Evolutionary conservation across 1,140 invertebrate species (phyloP), one percentile per base, ranked within the genome.

Genomic region (Whitmania pigra): DNA sequence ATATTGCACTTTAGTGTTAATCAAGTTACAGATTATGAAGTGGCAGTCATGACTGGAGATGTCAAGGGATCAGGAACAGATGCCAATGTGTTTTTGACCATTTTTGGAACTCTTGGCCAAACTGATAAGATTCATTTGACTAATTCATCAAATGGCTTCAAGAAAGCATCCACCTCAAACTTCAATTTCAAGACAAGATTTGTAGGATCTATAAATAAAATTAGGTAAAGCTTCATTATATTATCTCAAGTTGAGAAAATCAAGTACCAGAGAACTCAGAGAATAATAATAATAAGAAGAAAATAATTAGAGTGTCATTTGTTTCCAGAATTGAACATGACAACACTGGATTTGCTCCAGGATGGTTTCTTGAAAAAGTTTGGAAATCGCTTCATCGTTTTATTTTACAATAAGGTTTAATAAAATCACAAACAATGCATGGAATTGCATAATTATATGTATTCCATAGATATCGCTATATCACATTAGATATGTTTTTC

Each of bases 331-430:
- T 83, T 27, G 79, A 82, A 67, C 82, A 83, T 75, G 82, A 83
- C 74, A 82, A 83, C 69, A 79, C 77, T n/a, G 82, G 82, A 27
- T 68, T 79, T 20, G 77, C 72, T 2, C 74, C 82, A n/a, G 81
- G 81, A 17, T 83, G 82, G 82, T 83, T 76, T 73, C 68, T 83
- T n/a, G 82, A 82, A 68, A 78, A 80, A 75, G 79, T 81, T n/a
- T 71, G 75, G 78, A 43, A 9, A 27, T 36, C 13, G n/a, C 5
- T 49, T 49, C 15, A 49, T 17, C 9, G 5, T 49, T 15, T 49
- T 49, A 1, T 49, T 31, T 18, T 53, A 25, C 2, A 20, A 6
- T 22, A 31, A 11, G 36, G 36, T 68, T 68, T 43, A 31, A 29
- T 31, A 43, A 29, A 68, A 29, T 6, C 0, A 43, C 36, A 13